These are phyloP conservation scores for Phylloscopus collybita DNA, from an alignment of 2,797 vertebrate species.

Conservation along the genomic window DNA sequence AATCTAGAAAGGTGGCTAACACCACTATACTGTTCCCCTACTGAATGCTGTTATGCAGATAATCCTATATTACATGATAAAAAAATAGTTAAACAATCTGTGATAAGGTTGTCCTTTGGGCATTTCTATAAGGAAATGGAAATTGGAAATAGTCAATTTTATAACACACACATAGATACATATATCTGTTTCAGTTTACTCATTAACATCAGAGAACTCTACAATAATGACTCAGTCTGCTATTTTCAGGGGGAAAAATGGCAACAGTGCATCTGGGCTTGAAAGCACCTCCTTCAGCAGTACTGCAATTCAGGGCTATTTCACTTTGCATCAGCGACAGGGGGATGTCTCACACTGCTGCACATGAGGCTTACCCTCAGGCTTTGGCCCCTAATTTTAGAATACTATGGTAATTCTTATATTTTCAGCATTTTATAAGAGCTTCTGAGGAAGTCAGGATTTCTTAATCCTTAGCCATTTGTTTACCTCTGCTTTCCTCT, in stretches of 20 bases:
- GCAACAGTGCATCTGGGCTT: neutral
- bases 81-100: neutral
- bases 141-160: neutral
- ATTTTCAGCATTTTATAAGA: neutral
- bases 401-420: neutral
- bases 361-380: neutral
- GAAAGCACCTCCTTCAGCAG: neutral
- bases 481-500: neutral
- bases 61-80: neutral
- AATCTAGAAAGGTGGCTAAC: neutral
- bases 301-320: neutral
- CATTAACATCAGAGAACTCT: neutral
- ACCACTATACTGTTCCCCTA: neutral
- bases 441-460: neutral
- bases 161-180: neutral
- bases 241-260: neutral
- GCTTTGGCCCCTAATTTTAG: neutral
- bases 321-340: neutral
- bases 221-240: slow-evolving; percentile 20
- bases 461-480: neutral
- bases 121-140: neutral
- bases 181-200: neutral
- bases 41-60: neutral
- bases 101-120: neutral
- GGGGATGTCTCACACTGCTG: rapidly evolving